Conservation (phyloP, 2,113 vertebrate species). For the Myxocyprinus asiaticus region DNA sequence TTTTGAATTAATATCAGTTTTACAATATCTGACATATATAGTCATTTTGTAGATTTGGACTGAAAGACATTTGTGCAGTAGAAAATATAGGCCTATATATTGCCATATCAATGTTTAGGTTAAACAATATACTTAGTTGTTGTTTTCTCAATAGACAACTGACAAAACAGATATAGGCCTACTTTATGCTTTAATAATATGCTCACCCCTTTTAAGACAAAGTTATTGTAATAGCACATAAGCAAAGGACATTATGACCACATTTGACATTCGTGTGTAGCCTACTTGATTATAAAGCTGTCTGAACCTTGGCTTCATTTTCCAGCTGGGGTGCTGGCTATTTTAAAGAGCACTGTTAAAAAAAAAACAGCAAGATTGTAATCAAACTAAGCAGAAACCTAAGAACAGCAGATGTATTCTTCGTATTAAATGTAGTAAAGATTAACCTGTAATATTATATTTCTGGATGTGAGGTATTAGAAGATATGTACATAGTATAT, state of each 20-base stretch:
- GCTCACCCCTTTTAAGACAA: no score
- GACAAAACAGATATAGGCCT: not conserved
- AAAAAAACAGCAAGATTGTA: no score
- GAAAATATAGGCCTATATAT: not conserved
- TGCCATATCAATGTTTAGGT: not conserved
- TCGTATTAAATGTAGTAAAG: not conserved
- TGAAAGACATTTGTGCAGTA: slow-evolving; percentile 9
- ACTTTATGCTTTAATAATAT: not conserved
- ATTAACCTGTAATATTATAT: not conserved
- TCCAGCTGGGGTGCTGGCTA: not conserved
- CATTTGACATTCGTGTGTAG: not conserved
- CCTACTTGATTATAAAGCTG: not conserved
- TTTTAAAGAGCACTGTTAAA: not conserved
- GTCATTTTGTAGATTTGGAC: slow-evolving; percentile 13
- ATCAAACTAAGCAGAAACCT: not conserved
- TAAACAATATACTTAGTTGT: no score
- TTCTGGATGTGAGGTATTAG: not conserved
- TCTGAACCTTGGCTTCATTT: not conserved
- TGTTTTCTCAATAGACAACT: not conserved
- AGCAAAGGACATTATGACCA: not conserved
- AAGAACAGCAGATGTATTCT: not conserved
- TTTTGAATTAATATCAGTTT: slow-evolving; percentile 30
- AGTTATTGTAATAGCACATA: no score
- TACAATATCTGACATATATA: slow-evolving; percentile 7
- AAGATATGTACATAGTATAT: not conserved